Evolutionary conservation across 2,113 vertebrate genomes (phyloP), one percentile per base, ranked within the genome.

Genomic region (Salminus brasiliensis): DNA sequence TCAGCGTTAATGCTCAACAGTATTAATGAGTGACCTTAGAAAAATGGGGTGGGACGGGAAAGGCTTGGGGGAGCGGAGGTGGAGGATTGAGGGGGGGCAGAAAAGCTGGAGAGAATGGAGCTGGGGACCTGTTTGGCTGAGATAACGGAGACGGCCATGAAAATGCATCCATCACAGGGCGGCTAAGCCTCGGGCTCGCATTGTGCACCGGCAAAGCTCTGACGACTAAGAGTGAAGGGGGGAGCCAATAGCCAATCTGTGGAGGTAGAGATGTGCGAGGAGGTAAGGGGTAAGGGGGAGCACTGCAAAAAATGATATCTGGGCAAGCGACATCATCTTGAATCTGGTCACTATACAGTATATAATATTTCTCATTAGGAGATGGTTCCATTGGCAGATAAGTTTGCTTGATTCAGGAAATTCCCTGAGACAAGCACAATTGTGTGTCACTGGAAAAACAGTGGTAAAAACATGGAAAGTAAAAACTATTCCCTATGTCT

Each of bases 21-120:
- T 90, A 92, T 94, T 93, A 93, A 93, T 93, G 90, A 91, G 89
- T 92, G 91, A 93, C 92, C 91, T 93, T 92, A 87, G 73, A 86
- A 89, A 91, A 92, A 91, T 83, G 84, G 85, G 85, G 84, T 81
- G 81, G 78, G 81, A 82, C 85, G n/a, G 27, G 63, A 78, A 72
- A 60, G 39, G 84, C 76, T 70, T 67, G 63, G 23, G 81, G 80
- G 85, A 80, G 55, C 41, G 69, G 36, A 16, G 53, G 47, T 55
- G 73, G 78, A 66, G 84, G 69, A 75, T 74, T 78, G 87, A 83
- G 83, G 76, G 78, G 81, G 71, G 78, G 87, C 87, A 88, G 85
- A 88, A 88, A 90, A 89, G 88, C 88, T 88, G 82, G 79, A 88
- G 89, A 91, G 92, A 93, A 92, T 90, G 83, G 88, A 91, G 88